Percentiles rank a stretch among this genome's conserved stretches.
These are phyloP conservation scores for Archocentrus centrarchus DNA, from an alignment of 2,113 vertebrate species.

Conservation along the genomic window DNA sequence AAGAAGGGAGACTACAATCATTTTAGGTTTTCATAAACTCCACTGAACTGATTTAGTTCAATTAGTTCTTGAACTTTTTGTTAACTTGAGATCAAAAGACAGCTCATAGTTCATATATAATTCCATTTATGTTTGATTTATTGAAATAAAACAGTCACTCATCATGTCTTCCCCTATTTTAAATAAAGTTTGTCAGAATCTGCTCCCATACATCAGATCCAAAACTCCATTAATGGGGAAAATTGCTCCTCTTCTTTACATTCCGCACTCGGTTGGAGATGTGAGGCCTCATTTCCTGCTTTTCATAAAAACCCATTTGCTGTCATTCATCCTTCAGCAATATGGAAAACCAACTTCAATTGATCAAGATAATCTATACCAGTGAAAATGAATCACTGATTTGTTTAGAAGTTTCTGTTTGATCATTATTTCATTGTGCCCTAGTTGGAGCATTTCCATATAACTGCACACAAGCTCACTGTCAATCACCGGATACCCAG, in stretches of 20 bases:
- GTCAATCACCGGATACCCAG: constrained; percentile 50
- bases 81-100: constrained; percentile 8
- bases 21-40: neutral
- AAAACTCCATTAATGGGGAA: constrained; percentile 29
- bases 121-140: constrained; percentile 9
- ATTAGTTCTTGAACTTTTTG: neutral
- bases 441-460: constrained; percentile 33
- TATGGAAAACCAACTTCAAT: constrained; percentile 45
- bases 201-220: neutral
- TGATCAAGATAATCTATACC: constrained; percentile 62
- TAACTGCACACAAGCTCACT: constrained; percentile 19
- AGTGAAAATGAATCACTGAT: constrained; percentile 35
- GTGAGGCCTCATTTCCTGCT: constrained; percentile 42
- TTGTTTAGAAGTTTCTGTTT: constrained; percentile 51
- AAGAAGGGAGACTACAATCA: neutral
- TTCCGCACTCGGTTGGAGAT: constrained; percentile 16
- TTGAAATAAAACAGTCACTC: neutral
- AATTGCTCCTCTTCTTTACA: constrained; percentile 28
- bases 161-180: neutral
- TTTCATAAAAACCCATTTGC: constrained; percentile 46
- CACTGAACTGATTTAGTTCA: neutral
- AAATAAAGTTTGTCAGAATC: constrained; percentile 3
- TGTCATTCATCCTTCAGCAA: constrained; percentile 30
- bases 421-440: constrained; percentile 57
- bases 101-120: neutral